Conservation (phyloP, 1,140 invertebrate species). For the Epicauta chinensis region DNA sequence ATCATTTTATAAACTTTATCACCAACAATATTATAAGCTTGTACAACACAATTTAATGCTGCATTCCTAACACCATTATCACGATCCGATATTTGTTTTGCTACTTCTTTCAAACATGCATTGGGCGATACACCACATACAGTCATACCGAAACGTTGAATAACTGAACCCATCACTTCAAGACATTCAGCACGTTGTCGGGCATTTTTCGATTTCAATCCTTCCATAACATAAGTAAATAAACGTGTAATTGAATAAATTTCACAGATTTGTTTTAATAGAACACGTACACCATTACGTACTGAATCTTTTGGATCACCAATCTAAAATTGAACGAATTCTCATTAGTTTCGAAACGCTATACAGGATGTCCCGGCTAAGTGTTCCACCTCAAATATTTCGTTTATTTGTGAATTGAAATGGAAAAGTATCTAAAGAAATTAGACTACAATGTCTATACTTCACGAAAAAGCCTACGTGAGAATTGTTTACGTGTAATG, state of each 20-base stretch:
- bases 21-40: constrained; percentile 84
- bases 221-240: constrained; percentile 86
- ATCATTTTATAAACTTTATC: constrained; percentile 88
- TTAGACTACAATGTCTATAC: too few species aligned
- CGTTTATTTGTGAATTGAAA: too few species aligned
- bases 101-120: constrained; percentile 84
- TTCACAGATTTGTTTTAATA: constrained; percentile 79
- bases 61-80: constrained; percentile 96
- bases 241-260: constrained; percentile 88
- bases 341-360: too few species aligned
- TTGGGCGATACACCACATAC: constrained; percentile 74
- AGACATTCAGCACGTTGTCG: constrained; percentile 93
- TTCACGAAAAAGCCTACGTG: too few species aligned
- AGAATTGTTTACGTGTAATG: too few species aligned
- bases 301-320: constrained; percentile 96
- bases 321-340: constrained; percentile 52
- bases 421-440: too few species aligned
- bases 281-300: constrained; percentile 74
- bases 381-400: too few species aligned
- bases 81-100: constrained; percentile 89
- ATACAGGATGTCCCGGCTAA: too few species aligned
- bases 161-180: constrained; percentile 81
- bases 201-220: constrained; percentile 93
- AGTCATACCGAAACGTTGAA: constrained; percentile 74
- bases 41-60: constrained; percentile 88